Evolutionary conservation across 2,113 vertebrate species (phyloP).

Genomic region (Gobiocypris rarus): DNA sequence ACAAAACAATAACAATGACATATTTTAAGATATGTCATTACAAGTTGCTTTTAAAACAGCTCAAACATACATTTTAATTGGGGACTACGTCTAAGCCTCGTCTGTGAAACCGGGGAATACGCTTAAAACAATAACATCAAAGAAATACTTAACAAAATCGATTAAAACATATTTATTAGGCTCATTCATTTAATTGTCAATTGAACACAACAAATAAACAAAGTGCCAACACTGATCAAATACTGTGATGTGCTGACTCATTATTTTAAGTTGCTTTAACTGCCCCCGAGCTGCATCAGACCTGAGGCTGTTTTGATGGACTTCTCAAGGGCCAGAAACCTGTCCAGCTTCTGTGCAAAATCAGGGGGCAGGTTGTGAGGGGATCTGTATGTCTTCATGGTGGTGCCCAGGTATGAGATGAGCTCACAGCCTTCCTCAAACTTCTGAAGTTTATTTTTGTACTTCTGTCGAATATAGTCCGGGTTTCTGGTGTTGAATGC

Average conservation of each 20-base stretch:
- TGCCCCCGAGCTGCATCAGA: conserved; percentile 51
- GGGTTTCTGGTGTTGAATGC: conserved; percentile 84
- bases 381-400: conserved; percentile 79
- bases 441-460: conserved; percentile 81
- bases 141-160: neutral
- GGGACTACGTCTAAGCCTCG: too few species aligned
- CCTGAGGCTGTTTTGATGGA: conserved; percentile 51
- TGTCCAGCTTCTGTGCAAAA: conserved; percentile 79
- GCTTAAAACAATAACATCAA: neutral
- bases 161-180: neutral
- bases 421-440: conserved; percentile 87
- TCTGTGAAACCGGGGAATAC: too few species aligned
- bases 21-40: too few species aligned
- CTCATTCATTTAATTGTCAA: neutral
- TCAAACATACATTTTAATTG: too few species aligned
- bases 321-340: conserved; percentile 80
- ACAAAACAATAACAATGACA: too few species aligned
- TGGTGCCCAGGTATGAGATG: conserved; percentile 81
- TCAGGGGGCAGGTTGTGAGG: conserved; percentile 76
- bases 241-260: neutral
- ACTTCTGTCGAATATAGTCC: conserved; percentile 74
- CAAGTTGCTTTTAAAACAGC: too few species aligned
- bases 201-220: neutral
- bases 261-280: conserved; percentile 1
- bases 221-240: neutral